Percentiles rank a stretch among this genome's conserved stretches.
phyloP scores from a whole-genome alignment of 2,113 vertebrate genomes.

The Vombatus ursinus region DNA sequence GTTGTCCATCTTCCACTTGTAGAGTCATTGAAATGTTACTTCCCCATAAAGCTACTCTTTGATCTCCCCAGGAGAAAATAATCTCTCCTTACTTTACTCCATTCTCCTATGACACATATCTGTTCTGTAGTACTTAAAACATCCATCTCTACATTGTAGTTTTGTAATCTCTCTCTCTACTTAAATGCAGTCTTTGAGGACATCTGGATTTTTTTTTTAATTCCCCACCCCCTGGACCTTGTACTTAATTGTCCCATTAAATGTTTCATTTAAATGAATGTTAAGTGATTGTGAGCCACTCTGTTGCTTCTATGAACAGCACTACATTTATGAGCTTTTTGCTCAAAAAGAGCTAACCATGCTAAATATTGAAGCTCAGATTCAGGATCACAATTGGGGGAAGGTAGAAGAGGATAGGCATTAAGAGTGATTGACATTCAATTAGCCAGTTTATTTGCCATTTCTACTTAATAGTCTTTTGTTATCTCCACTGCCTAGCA shows the following conservation, averaged over 20 bases:
- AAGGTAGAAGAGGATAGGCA: not conserved
- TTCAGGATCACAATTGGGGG: not conserved
- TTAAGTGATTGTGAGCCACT: not conserved
- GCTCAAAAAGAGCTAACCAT: not conserved
- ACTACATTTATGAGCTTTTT: slow-evolving; percentile 22
- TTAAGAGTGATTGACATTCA: not conserved
- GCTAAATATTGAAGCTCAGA: not conserved
- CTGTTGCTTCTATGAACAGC: not conserved
- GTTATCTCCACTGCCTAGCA: not conserved
- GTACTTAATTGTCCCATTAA: not conserved
- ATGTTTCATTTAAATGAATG: not conserved
- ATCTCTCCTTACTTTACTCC: not conserved
- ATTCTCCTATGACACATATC: not conserved
- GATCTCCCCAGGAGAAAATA: too few relatives aligned
- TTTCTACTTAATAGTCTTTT: not conserved
- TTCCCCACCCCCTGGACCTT: not conserved
- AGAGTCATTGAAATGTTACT: not conserved
- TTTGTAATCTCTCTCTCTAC: not conserved
- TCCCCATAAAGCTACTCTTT: not conserved
- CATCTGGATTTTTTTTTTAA: not conserved
- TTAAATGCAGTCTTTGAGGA: not conserved
- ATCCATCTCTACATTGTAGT: not conserved
- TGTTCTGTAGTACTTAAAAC: not conserved
- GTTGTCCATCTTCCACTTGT: not conserved
- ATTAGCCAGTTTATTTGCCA: not conserved